Base-by-base conservation (phyloP, 2,888 invertebrate genomes). In the Cybosia mesomella region DNA sequence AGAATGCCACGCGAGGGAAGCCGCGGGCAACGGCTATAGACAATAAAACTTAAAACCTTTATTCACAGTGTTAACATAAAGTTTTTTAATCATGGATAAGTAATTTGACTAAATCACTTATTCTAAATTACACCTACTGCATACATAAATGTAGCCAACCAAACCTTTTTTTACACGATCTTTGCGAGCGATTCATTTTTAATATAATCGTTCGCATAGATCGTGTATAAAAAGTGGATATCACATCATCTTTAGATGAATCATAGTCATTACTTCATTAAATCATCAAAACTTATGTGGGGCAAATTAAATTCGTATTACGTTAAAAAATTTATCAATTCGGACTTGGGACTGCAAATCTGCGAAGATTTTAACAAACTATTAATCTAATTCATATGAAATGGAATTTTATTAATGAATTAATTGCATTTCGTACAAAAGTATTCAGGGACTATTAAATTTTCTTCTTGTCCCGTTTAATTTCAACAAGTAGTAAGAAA, bases 161-260 rank as follows among this genome's bases (percentile, higher is more conserved):
- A 28, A 4, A 28, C 28, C 28, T 28, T 28, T 28, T 28, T 28
- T 4, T 28, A 28, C n/a, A 28, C 28, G 28, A 28, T 28, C 5
- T 28, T 28, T 28, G 28, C 28, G 28, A 39, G 15, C 15, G 2
- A 13, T 0, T 15, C 39, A 15, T 5, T 15, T 43, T 7, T 5
- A 39, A 59, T 18, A 21, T 21, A 21, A 54, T 54, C n/a, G 54
- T 57, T 57, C 57, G 18, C 28, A 32, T 32, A 28, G 57, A 32
- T 24, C 32, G 8, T 18, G 28, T 70, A 69, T 36, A 55, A 63
- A 63, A 63, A 34, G 11, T 63, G n/a, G 11, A 69, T 64, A 77
- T 77, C 62, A 68, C 73, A 79, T 71, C 67, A 74, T 80, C 80
- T 83, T 83, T 79, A 81, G 78, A 68, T 82, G 84, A 84, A 72